These are phyloP conservation scores for Tridacna crocea DNA, from an alignment of 2,888 invertebrate species.

Conservation along the genomic window DNA sequence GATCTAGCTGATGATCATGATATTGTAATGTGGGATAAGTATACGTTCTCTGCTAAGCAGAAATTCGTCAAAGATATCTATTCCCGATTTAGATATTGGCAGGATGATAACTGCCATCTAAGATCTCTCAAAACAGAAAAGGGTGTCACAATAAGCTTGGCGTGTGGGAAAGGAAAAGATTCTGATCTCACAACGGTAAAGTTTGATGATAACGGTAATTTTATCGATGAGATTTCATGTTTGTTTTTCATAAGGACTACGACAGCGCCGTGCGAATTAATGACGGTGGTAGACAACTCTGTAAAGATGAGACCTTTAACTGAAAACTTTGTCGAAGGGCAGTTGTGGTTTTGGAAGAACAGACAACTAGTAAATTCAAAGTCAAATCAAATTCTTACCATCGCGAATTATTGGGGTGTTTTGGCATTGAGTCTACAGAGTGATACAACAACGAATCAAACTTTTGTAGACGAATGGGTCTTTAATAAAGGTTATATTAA, in stretches of 20 bases:
- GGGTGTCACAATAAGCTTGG: neutral
- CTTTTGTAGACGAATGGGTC: neutral
- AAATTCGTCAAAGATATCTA: neutral
- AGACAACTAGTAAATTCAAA: neutral
- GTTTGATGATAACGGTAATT: neutral
- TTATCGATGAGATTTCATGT: constrained; percentile 3
- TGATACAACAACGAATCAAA: neutral
- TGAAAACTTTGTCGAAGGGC: neutral
- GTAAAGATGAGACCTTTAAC: neutral
- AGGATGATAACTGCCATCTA: neutral
- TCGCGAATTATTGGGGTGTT: neutral
- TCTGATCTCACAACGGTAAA: neutral
- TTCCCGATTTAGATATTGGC: neutral
- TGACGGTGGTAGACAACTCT: neutral
- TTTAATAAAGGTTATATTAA: constrained; percentile 3
- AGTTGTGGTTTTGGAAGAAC: constrained; percentile 15
- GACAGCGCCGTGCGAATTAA: constrained; percentile 8
- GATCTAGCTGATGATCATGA: neutral
- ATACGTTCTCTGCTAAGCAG: constrained; percentile 4
- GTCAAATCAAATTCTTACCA: neutral
- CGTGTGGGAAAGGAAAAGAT: neutral
- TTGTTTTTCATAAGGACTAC: neutral
- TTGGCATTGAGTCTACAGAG: neutral
- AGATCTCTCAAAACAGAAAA: neutral
- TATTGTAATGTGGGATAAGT: constrained; percentile 3